A percentile compares a stretch with the other conserved stretches of the same genome.
phyloP scores from a whole-genome alignment of 2,113 vertebrate species.

The Microtus oregoni region DNA sequence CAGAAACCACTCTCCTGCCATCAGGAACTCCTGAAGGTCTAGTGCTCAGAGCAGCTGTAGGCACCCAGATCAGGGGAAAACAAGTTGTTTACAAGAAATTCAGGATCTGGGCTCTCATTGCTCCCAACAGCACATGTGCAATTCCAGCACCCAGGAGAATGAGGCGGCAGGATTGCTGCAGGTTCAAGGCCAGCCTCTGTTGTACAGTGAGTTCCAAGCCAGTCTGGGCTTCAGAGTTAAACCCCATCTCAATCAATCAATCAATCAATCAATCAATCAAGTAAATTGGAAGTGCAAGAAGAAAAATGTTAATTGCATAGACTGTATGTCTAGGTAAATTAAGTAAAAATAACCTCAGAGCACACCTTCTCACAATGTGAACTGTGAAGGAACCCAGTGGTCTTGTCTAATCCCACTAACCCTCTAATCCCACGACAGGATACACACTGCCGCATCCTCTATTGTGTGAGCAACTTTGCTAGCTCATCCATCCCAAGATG shows the following conservation, averaged over 20 bases:
- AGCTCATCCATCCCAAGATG: neutral
- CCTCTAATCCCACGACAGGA: neutral
- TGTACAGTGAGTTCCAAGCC: neutral
- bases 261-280: neutral
- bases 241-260: neutral
- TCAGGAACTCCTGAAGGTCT: too few relatives aligned
- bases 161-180: neutral
- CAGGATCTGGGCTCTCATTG: too few relatives aligned
- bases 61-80: too few relatives aligned
- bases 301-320: neutral
- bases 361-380: neutral
- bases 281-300: neutral
- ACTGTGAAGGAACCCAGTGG: neutral
- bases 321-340: neutral
- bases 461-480: neutral
- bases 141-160: neutral
- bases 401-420: neutral
- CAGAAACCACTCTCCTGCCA: too few relatives aligned
- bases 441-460: too few relatives aligned
- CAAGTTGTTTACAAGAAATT: too few relatives aligned
- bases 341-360: neutral
- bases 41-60: too few relatives aligned
- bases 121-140: neutral
- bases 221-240: neutral
- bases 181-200: neutral